These are phyloP conservation scores for Rafetus swinhoei DNA, from an alignment of 2,113 vertebrate species.

Conservation along the genomic window DNA sequence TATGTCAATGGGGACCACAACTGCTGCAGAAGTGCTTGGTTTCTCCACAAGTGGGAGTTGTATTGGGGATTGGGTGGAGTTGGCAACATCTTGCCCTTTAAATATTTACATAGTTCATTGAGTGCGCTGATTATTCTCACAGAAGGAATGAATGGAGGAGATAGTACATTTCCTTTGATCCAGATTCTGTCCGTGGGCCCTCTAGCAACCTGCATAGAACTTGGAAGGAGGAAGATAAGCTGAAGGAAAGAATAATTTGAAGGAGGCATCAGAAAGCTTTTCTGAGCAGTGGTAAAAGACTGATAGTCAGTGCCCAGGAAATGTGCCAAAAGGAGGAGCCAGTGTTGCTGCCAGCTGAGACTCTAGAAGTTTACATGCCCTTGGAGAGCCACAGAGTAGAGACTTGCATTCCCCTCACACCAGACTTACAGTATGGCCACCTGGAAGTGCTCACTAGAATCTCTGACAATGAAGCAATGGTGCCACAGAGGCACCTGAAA, in stretches of 20 bases:
- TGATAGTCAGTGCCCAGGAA: background rate
- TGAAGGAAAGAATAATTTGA: background rate
- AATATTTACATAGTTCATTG: background rate
- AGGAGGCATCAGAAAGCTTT: background rate
- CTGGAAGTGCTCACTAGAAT: background rate
- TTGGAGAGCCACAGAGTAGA: too few species aligned
- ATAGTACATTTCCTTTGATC: background rate
- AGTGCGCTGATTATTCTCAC: background rate
- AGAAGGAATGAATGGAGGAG: background rate
- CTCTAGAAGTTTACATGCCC: background rate
- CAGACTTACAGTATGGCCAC: background rate
- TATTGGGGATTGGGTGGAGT: background rate
- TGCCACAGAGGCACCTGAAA: background rate
- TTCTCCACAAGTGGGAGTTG: rapidly evolving
- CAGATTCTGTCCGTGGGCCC: background rate
- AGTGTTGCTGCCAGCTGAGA: background rate
- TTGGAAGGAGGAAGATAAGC: background rate
- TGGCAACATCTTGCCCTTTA: background rate
- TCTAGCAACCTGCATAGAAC: background rate
- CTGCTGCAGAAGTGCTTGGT: background rate
- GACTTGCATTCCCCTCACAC: background rate
- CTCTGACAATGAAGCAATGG: background rate
- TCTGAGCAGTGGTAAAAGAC: background rate
- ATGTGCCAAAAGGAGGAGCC: background rate
- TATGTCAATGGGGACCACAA: background rate